A percentile compares a stretch with the other conserved stretches of the same genome.
Evolutionary conservation across 2,888 invertebrate species (phyloP).

Genomic region (Erebia aethiops): DNA sequence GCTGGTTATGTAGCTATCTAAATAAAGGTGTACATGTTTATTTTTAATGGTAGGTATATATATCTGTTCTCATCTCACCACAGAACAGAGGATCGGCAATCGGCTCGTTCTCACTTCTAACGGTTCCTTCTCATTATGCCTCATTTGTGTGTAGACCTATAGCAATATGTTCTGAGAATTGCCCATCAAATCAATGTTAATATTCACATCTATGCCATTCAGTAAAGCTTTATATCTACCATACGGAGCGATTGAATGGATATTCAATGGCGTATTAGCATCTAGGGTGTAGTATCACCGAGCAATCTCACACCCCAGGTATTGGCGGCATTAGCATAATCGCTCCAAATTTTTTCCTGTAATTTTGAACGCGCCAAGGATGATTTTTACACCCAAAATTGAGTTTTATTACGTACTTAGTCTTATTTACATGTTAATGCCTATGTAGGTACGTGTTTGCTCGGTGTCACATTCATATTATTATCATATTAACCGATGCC

Average conservation of each 20-base stretch:
- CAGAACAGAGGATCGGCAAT: not conserved
- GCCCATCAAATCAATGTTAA: conserved; percentile 5
- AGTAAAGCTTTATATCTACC: conserved; percentile 19
- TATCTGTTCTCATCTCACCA: too few species aligned
- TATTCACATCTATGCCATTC: conserved; percentile 16
- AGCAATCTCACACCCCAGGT: conserved; percentile 26
- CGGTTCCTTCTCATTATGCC: not conserved
- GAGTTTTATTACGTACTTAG: too few species aligned
- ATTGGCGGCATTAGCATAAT: conserved; percentile 31
- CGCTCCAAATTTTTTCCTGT: conserved; percentile 26
- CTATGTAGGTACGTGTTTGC: too few species aligned
- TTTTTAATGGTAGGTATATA: too few species aligned
- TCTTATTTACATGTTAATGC: too few species aligned
- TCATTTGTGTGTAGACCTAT: not conserved
- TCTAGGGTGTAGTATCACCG: conserved; percentile 22
- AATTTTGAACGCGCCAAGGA: conserved; percentile 18
- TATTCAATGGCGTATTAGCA: conserved; percentile 33
- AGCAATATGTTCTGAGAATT: not conserved
- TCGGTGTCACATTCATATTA: too few species aligned
- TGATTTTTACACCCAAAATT: not conserved
- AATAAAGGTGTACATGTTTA: too few species aligned
- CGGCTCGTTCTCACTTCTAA: not conserved
- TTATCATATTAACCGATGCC: too few species aligned
- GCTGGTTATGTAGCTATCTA: too few species aligned
- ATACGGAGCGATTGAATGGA: conserved; percentile 24